Base-by-base conservation (phyloP, 2,888 invertebrate genomes). In the Orthosia cruda region DNA sequence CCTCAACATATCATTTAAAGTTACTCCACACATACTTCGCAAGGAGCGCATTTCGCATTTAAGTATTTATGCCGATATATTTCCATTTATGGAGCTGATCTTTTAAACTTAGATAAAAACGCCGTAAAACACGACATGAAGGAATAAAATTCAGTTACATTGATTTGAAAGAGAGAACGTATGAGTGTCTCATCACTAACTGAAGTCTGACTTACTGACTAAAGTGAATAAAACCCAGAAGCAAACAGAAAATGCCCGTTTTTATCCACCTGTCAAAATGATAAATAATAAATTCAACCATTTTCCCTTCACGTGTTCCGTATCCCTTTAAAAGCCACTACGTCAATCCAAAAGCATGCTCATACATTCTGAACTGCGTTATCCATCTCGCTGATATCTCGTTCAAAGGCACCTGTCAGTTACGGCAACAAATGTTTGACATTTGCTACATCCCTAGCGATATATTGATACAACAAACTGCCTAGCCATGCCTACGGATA, bases 381-480 rank as follows among this genome's bases (percentile, higher is more conserved):
- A 86, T 84, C 77, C 78, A 86, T 84, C 87, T 84, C 61, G 32
- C 12, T 13, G 55, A 54, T 71, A 84, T 76, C 80, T 75, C 54
- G 45, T 26, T 20, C 57, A 32, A 32, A 63, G 72, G 64, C 74
- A 81, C 63, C 73, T 64, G 85, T 76, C 87, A 75, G 71, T 66
- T 68, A 67, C 32, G 16, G 11, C 47, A 81, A 50, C 69, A 71
- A 77, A 80, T 68, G 80, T 77, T 86, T 80, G 84, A 88, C 71
- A 68, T 83, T 70, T 65, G 73, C 77, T 59, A 76, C 68, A 68
- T 62, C 58, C 40, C 76, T 74, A 75, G 15, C 47, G 45, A 58
- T 26, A 55, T 49, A 73, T 80, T 15, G 62, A 66, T 62, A 63
- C 26, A 59, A 54, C 20, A 32, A 66, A 49, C 26, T 49, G 12